A percentile compares a stretch with the other conserved stretches of the same genome.
Conservation (phyloP, 2,113 vertebrate species). For the Orycteropus afer region DNA sequence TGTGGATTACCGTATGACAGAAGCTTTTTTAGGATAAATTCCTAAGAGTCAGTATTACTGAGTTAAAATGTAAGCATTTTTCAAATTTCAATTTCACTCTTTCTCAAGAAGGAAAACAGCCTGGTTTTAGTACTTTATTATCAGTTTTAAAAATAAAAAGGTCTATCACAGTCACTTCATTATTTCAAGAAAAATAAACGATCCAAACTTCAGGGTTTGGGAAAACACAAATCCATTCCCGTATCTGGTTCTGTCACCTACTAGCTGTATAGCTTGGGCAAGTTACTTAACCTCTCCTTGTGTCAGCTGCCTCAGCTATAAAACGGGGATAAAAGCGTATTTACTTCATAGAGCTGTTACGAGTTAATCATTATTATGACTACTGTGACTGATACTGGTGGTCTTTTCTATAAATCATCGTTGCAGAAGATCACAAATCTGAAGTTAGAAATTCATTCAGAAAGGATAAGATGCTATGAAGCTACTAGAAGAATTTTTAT, state of each 20-base stretch:
- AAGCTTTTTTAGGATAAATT: slow-evolving; percentile 26
- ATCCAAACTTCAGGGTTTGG: background rate
- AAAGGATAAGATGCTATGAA: background rate
- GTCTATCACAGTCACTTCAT: background rate
- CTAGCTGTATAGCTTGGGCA: background rate
- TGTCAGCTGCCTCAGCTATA: background rate
- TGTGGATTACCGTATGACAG: background rate
- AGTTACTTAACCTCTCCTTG: background rate
- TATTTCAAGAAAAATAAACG: background rate
- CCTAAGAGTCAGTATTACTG: background rate
- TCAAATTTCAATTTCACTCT: slow-evolving; percentile 14
- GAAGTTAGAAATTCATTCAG: background rate
- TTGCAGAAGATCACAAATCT: background rate
- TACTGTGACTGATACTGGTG: background rate
- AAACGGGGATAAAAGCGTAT: background rate
- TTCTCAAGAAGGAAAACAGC: slow-evolving; percentile 9
- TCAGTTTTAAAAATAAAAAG: background rate
- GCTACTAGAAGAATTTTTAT: background rate
- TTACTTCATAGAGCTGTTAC: background rate
- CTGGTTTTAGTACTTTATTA: background rate
- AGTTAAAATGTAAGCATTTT: slow-evolving; percentile 5
- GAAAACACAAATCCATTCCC: background rate
- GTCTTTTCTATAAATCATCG: background rate
- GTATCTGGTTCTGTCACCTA: background rate
- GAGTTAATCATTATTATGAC: background rate